Conservation (phyloP, 2,113 vertebrate species). For the Papio anubis region DNA sequence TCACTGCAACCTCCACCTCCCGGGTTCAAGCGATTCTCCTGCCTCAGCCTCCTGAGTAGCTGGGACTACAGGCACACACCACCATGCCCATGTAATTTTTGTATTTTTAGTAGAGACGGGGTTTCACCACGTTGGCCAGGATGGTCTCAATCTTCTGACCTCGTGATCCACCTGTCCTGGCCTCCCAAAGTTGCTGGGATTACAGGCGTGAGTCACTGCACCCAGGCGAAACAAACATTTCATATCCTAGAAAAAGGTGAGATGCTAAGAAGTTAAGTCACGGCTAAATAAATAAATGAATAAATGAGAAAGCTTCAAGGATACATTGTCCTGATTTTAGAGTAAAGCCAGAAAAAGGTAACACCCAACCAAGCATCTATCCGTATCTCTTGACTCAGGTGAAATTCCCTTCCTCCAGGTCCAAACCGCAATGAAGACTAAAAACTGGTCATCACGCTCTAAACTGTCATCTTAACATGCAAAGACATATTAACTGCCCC, state of each 20-base stretch:
- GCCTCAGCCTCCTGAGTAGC: neutral
- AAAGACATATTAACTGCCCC: neutral
- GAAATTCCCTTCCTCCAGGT: neutral
- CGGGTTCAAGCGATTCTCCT: neutral
- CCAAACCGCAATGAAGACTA: neutral
- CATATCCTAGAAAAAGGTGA: slow-evolving; percentile 24
- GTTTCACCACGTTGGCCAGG: neutral
- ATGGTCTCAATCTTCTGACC: neutral
- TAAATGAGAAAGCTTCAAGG: neutral
- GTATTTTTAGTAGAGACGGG: neutral
- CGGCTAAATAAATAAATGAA: too few species aligned
- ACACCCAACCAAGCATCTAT: neutral
- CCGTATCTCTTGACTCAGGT: neutral
- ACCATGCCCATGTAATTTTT: neutral
- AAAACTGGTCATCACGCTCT: neutral
- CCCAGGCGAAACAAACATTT: neutral
- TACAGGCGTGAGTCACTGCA: neutral
- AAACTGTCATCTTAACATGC: neutral
- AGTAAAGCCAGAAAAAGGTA: neutral
- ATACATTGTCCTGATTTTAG: neutral
- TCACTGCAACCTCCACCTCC: neutral
- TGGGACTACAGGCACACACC: neutral
- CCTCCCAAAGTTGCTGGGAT: neutral
- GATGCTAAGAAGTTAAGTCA: too few species aligned
- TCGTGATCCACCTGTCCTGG: neutral